Base-by-base conservation (phyloP, 2,888 invertebrate genomes). In the Apamea monoglypha region DNA sequence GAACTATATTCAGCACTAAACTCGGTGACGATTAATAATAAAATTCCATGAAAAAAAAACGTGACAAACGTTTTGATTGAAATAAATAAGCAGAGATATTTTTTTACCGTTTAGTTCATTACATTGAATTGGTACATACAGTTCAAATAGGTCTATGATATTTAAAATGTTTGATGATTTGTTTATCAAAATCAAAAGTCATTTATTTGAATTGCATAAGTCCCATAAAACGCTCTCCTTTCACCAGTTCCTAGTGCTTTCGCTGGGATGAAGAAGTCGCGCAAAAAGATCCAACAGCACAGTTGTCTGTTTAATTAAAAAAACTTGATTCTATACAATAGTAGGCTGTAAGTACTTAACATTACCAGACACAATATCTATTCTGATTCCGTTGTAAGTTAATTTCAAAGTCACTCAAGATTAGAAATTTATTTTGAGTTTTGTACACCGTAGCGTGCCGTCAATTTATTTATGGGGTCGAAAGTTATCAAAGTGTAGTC, bases 351-450 rank as follows among this genome's bases (percentile, higher is more conserved):
- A 50, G 50, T 50, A 47, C 4, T 47, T 14, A 47, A 47, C 14
- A 47, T 47, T 47, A 47, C 47, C 16, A 47, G 16, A 47, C 16
- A 16, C 16, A 16, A 16, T 50, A 50, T 68, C 2, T n/a, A 29
- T 56, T 77, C 10, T 25, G 64, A 32, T 50, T 21, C n/a, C 44
- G 44, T 29, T 47, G 7, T 47, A 18, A 40, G n/a, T 63, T 76
- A 36, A n/a, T 74, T 74, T 50, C 1, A 36, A 69, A 72, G 6
- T 40, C n/a, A 29, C 21, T 74, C 21, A 74, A 61, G 7, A 50
- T 50, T 1, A 29, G 10, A 32, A n/a, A 16, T 59, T 80, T 72
- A 71, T 72, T 71, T 64, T 36, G 18, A 18, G 36, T n/a, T 69
- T 63, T n/a, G 40, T n/a, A 40, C 18, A 32, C 44, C 29, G 40